A percentile compares a stretch with the other conserved stretches of the same genome.
phyloP scores from a whole-genome alignment of 2,797 vertebrate genomes.

The Podarcis lilfordi region DNA sequence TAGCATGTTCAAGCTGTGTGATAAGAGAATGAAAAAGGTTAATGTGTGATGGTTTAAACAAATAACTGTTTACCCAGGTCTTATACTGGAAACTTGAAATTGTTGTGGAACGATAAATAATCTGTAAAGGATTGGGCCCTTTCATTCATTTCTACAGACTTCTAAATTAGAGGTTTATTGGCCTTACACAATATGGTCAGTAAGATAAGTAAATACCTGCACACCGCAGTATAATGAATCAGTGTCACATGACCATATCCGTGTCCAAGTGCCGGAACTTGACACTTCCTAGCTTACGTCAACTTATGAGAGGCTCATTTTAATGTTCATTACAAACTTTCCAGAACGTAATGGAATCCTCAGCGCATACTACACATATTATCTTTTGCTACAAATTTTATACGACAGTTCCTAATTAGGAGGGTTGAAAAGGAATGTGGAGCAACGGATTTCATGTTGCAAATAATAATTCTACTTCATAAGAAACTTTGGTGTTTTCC shows the following conservation, averaged over 20 bases:
- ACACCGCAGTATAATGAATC: neutral
- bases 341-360: neutral
- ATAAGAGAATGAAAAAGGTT: conserved; percentile 35
- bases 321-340: conserved; percentile 31
- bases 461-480: neutral
- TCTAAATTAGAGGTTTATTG: neutral
- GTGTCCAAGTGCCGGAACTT: conserved; percentile 42
- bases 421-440: neutral
- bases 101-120: neutral
- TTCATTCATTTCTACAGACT: conserved; percentile 8
- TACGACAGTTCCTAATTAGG: neutral
- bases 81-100: neutral
- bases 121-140: neutral
- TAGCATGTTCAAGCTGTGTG: conserved; percentile 92
- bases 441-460: neutral
- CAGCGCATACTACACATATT: neutral
- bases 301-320: conserved; percentile 49
- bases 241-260: conserved; percentile 52
- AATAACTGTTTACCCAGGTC: neutral
- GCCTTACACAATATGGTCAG: neutral
- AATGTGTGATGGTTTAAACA: conserved; percentile 25
- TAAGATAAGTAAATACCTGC: conserved; percentile 41
- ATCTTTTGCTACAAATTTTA: neutral
- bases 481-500: neutral
- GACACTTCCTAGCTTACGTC: conserved; percentile 31